phyloP scores from a whole-genome alignment of 2,113 vertebrate species.

The Morphnarchus princeps region DNA sequence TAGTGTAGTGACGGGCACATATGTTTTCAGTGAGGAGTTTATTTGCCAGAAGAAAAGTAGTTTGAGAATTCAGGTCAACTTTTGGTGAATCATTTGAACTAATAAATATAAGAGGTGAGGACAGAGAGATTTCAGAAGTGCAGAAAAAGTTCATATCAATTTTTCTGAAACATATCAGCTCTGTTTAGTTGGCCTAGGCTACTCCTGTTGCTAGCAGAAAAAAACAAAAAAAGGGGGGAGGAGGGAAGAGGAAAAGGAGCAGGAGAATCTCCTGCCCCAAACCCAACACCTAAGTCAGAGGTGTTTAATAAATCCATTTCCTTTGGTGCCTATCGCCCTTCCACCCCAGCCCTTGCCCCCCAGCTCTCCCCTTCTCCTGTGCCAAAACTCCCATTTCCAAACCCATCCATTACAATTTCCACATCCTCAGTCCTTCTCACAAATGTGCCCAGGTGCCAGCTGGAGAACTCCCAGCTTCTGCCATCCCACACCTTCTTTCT shows the following conservation, averaged over 20 bases:
- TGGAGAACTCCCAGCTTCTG: background rate
- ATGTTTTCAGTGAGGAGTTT: conserved; percentile 56
- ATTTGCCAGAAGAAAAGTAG: conserved; percentile 39
- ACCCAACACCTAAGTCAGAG: background rate
- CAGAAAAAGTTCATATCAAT: background rate
- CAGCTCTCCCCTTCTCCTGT: background rate
- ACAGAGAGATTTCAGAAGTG: conserved; percentile 40
- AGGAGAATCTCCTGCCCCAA: background rate
- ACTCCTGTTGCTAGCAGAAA: background rate
- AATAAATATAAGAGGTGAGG: conserved; percentile 41
- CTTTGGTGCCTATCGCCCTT: fast-evolving
- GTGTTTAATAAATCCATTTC: background rate
- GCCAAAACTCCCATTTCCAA: background rate
- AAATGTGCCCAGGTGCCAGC: background rate
- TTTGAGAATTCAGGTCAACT: conserved; percentile 34
- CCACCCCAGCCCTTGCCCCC: fast-evolving
- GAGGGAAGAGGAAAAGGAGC: background rate
- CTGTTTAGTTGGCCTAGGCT: background rate
- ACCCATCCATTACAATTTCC: background rate
- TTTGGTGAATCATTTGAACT: conserved; percentile 25
- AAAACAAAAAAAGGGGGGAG: background rate
- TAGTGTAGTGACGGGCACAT: conserved; percentile 1
- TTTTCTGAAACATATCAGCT: background rate
- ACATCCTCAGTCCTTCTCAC: background rate
- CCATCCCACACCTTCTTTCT: background rate